Evolutionary conservation across 1,140 invertebrate species (phyloP).

Genomic region (Ostrea denselamellosa): DNA sequence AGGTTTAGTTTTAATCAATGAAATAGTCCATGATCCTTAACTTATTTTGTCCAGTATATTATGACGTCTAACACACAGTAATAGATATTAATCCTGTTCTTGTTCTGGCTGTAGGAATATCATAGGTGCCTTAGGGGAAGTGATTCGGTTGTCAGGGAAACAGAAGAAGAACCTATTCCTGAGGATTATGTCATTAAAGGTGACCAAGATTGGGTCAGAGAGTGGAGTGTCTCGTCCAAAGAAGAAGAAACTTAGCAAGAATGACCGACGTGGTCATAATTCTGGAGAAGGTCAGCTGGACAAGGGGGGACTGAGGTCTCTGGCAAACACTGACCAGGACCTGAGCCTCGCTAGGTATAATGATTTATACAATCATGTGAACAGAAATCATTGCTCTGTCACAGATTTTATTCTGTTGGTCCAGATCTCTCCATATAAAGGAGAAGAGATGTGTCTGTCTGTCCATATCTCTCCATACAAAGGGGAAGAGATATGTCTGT

Average conservation of each 20-base stretch:
- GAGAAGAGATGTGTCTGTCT: too few relatives aligned
- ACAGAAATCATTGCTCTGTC: too few relatives aligned
- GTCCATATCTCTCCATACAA: too few relatives aligned
- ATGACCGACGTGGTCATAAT: not conserved
- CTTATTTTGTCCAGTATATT: too few relatives aligned
- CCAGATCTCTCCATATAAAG: too few relatives aligned
- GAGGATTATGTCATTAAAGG: not conserved
- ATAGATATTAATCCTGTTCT: not conserved
- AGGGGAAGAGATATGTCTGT: too few relatives aligned
- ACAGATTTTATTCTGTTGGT: too few relatives aligned
- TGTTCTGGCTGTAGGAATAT: not conserved
- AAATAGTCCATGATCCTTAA: too few relatives aligned
- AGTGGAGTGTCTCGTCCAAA: not conserved
- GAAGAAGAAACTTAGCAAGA: not conserved
- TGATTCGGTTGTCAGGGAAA: conserved; percentile 11
- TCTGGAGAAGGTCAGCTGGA: not conserved
- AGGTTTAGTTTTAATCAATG: too few relatives aligned
- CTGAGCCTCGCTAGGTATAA: not conserved
- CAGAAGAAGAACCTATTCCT: not conserved
- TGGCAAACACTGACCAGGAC: not conserved
- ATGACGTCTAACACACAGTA: too few relatives aligned
- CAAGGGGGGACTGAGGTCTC: not conserved
- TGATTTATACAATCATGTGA: too few relatives aligned
- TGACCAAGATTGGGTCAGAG: not conserved
- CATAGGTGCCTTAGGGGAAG: not conserved